phyloP scores from a whole-genome alignment of 1,140 invertebrate species.

The Lepeophtheirus salmonis region DNA sequence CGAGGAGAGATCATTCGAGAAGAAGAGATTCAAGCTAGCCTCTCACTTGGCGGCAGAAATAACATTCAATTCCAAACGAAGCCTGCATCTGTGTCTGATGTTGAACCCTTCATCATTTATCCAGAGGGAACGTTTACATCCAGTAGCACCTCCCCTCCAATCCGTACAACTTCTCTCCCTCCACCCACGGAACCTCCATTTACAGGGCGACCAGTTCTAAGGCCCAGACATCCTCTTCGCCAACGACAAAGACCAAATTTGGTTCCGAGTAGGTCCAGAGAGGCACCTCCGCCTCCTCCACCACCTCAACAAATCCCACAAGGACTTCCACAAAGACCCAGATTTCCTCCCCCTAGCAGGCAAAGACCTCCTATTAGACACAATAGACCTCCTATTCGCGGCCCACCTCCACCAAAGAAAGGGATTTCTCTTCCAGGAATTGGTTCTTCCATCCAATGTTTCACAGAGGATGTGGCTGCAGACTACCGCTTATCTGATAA shows the following conservation, averaged over 20 bases:
- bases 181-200: background rate
- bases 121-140: background rate
- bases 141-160: too few relatives aligned
- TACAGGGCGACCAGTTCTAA: background rate
- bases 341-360: background rate
- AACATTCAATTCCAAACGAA: too few relatives aligned
- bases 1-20: too few relatives aligned
- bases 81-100: too few relatives aligned
- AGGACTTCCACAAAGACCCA: background rate
- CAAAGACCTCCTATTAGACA: background rate
- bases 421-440: background rate
- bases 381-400: background rate
- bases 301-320: conserved; percentile 1
- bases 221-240: background rate
- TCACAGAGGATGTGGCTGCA: conserved; percentile 21
- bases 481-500: conserved; percentile 22
- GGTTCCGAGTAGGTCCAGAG: too few relatives aligned
- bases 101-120: background rate
- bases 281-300: background rate
- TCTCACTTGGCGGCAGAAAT: too few relatives aligned
- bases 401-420: background rate
- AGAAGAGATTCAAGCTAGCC: too few relatives aligned
- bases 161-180: too few relatives aligned
- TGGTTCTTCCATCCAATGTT: background rate
- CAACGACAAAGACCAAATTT: too few relatives aligned